A percentile compares a stretch with the other conserved stretches of the same genome.
Evolutionary conservation across 2,888 invertebrate species (phyloP).

Genomic region (Zonitis immaculata): DNA sequence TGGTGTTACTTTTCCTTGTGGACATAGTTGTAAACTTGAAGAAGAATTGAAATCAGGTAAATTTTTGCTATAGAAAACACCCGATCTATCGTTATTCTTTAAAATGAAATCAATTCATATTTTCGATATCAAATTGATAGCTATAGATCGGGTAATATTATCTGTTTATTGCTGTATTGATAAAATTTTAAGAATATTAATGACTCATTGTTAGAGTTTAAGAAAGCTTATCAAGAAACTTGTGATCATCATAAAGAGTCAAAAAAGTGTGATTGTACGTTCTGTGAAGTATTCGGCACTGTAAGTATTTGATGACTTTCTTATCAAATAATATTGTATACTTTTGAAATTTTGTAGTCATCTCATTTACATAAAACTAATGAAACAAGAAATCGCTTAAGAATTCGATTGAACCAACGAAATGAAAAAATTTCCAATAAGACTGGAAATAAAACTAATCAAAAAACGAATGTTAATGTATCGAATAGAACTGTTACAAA

Average conservation of each 20-base stretch:
- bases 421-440: conserved; percentile 10
- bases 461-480: background rate
- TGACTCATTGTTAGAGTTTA: conserved; percentile 21
- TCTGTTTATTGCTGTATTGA: background rate
- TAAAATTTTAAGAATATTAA: background rate
- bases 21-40: conserved; percentile 28
- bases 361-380: conserved; percentile 36
- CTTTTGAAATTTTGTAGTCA: conserved; percentile 17
- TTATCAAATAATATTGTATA: background rate
- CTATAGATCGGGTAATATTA: background rate
- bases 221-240: conserved; percentile 29
- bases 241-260: conserved; percentile 39
- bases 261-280: conserved; percentile 45
- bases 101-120: conserved; percentile 2
- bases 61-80: background rate
- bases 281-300: conserved; percentile 45
- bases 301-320: conserved; percentile 26
- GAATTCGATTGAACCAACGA: conserved; percentile 42
- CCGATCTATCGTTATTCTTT: background rate
- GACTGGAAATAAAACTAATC: conserved; percentile 1
- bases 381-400: conserved; percentile 43
- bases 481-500: conserved; percentile 1
- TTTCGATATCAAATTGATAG: background rate
- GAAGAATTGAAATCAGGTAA: conserved; percentile 27
- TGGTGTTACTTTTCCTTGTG: conserved; percentile 21